Conservation (phyloP, 2,888 invertebrate genomes). For the Lagria hirta region DNA sequence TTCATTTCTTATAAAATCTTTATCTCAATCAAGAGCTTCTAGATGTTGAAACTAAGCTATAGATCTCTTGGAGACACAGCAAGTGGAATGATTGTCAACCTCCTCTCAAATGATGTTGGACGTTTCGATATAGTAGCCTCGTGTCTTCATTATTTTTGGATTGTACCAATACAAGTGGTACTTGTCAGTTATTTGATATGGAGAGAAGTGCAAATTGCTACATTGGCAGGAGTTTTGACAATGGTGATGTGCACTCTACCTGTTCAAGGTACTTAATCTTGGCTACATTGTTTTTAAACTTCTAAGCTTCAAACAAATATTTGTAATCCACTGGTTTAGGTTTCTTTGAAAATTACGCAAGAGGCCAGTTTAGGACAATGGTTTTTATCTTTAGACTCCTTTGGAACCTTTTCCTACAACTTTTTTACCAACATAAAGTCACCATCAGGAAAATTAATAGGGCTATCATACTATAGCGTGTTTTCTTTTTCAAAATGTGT, state of each 20-base stretch:
- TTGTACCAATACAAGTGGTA: constrained; percentile 72
- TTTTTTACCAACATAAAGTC: too few relatives aligned
- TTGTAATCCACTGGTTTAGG: too few relatives aligned
- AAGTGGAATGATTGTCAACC: constrained; percentile 76
- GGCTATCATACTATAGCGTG: too few relatives aligned
- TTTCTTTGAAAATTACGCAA: too few relatives aligned
- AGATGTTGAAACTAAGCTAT: constrained; percentile 63
- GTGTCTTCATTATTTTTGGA: constrained; percentile 75
- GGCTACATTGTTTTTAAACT: not conserved
- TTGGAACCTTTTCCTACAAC: too few relatives aligned
- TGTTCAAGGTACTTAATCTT: constrained; percentile 49
- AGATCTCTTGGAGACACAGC: constrained; percentile 76
- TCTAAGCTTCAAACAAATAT: not conserved
- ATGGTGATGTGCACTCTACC: constrained; percentile 56
- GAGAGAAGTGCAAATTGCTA: constrained; percentile 55
- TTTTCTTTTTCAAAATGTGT: too few relatives aligned
- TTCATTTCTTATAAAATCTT: not conserved
- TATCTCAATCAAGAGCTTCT: too few relatives aligned
- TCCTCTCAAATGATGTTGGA: constrained; percentile 80
- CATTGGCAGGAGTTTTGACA: constrained; percentile 61
- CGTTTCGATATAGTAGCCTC: constrained; percentile 71
- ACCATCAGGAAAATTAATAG: too few relatives aligned
- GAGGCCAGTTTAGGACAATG: too few relatives aligned
- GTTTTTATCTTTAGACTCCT: too few relatives aligned
- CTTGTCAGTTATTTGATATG: constrained; percentile 62